Percentiles rank a stretch among this genome's conserved stretches.
Conservation (phyloP, 2,113 vertebrate genomes). For the Macaca mulatta region DNA sequence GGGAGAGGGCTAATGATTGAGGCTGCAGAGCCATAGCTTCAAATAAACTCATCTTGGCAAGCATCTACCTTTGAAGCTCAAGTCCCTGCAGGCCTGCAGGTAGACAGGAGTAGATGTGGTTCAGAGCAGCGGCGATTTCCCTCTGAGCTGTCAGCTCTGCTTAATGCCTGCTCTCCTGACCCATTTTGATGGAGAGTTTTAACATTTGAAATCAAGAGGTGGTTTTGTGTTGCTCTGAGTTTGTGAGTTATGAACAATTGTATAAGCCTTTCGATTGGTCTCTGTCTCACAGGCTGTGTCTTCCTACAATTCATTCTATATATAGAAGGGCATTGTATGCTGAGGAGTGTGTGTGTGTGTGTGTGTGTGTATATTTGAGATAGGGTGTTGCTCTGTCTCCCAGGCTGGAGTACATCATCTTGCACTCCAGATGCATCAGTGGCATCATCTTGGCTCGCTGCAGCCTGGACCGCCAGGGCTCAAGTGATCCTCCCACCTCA, state of each 20-base stretch:
- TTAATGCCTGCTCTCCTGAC: background rate
- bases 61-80: background rate
- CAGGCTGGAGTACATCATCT: too few species aligned
- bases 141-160: background rate
- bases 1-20: background rate
- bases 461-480: too few species aligned
- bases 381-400: too few species aligned
- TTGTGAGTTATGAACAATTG: background rate
- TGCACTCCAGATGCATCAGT: too few species aligned
- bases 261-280: background rate
- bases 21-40: background rate
- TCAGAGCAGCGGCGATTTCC: background rate
- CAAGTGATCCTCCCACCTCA: too few species aligned
- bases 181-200: background rate
- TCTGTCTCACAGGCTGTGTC: background rate
- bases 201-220: background rate
- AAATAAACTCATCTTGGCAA: background rate
- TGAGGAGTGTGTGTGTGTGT: too few species aligned
- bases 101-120: background rate
- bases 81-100: background rate
- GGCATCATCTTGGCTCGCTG: too few species aligned
- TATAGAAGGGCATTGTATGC: background rate
- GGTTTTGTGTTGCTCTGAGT: background rate
- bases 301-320: background rate
- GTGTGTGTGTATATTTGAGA: too few species aligned